These are phyloP conservation scores for Lynx canadensis DNA, from an alignment of 2,113 vertebrate species.

Conservation along the genomic window DNA sequence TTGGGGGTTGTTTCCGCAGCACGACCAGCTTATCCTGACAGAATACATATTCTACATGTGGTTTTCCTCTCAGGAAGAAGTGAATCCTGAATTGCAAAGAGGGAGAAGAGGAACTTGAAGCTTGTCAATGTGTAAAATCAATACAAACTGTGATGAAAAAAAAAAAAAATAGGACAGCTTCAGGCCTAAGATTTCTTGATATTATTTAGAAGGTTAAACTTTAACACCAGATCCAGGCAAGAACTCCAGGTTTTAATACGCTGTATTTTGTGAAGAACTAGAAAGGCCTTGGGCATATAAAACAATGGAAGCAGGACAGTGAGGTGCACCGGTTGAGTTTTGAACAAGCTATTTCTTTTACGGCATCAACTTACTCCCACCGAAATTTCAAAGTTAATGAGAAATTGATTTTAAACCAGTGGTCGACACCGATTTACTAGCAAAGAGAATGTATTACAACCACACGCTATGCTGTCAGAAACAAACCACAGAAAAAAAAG, in stretches of 20 bases:
- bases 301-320: not conserved
- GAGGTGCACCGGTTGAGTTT: not conserved
- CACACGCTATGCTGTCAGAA: conserved; percentile 13
- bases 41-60: not conserved
- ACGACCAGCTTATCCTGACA: fast-evolving
- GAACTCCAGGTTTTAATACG: not conserved
- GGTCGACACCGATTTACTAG: conserved; percentile 34
- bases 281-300: not conserved
- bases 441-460: conserved; percentile 30
- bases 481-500: conserved; percentile 40
- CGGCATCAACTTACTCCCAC: conserved; percentile 1
- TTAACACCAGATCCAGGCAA: conserved; percentile 12
- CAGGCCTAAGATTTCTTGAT: conserved; percentile 17
- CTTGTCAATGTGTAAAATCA: not conserved
- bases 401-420: conserved; percentile 62
- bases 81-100: not conserved
- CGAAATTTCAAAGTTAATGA: conserved; percentile 45
- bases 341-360: not conserved
- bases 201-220: conserved; percentile 43
- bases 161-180: not conserved
- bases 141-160: not conserved
- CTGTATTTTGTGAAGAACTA: not conserved
- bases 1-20: not conserved
- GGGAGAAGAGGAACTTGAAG: not conserved
- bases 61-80: not conserved